phyloP scores from a whole-genome alignment of 2,888 invertebrate species.

The Abrostola tripartita region DNA sequence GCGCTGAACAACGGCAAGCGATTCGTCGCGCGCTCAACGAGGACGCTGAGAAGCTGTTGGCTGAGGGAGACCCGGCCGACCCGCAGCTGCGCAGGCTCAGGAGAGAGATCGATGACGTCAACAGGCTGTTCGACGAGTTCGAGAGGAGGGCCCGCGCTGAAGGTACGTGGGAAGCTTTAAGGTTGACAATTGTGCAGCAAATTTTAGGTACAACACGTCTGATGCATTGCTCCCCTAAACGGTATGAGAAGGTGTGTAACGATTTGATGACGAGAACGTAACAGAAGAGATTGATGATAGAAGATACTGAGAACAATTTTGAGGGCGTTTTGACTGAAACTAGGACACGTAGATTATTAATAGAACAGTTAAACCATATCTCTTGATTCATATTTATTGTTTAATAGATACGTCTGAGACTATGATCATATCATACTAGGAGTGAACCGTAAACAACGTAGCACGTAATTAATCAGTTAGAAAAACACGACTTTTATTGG shows the following conservation, averaged over 20 bases:
- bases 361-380: neutral
- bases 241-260: too few species aligned
- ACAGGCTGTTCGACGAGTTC: slow-evolving; percentile 97
- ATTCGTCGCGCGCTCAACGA: slow-evolving; percentile 98
- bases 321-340: neutral
- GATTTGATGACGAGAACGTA: too few species aligned
- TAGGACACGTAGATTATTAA: neutral
- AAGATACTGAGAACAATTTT: too few species aligned
- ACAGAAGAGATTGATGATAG: too few species aligned
- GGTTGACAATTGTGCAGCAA: neutral
- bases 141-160: slow-evolving; percentile 95
- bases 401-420: slow-evolving; percentile 2
- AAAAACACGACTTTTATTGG: slow-evolving; percentile 42
- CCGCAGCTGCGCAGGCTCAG: slow-evolving; percentile 95
- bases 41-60: slow-evolving; percentile 97
- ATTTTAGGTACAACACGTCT: neutral
- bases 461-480: slow-evolving; percentile 46
- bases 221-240: too few species aligned
- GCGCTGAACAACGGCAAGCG: slow-evolving; percentile 97
- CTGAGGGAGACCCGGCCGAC: slow-evolving; percentile 98
- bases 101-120: slow-evolving; percentile 98
- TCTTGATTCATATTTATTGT: slow-evolving; percentile 26
- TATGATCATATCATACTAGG: slow-evolving; percentile 6
- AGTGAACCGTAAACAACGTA: slow-evolving; percentile 22
- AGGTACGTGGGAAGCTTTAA: slow-evolving; percentile 80